Evolutionary conservation across 2,797 vertebrate genomes (phyloP).

Genomic region (Platyrinchus mystaceus): DNA sequence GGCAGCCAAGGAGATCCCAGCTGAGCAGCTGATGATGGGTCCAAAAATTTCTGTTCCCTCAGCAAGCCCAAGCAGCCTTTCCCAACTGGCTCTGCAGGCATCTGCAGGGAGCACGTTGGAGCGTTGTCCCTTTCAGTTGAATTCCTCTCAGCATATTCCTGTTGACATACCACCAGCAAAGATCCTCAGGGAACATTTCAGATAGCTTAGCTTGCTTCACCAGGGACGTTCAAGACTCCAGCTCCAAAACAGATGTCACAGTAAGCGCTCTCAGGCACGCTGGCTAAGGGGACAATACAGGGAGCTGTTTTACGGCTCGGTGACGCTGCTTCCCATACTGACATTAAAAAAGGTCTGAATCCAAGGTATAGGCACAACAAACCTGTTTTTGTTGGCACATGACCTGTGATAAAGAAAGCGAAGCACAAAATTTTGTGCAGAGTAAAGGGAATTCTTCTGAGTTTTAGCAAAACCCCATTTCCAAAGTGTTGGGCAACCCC

Average conservation of each 20-base stretch:
- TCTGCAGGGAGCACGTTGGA: not conserved
- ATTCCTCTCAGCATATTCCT: slow-evolving; percentile 32
- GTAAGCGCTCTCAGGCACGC: not conserved
- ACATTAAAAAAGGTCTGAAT: slow-evolving; percentile 2
- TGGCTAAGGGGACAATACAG: slow-evolving; percentile 14
- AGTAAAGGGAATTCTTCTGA: not conserved
- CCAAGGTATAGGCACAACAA: not conserved
- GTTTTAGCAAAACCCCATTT: not conserved
- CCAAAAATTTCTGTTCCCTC: not conserved
- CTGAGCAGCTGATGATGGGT: not conserved
- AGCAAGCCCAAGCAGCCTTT: not conserved
- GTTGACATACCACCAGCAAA: slow-evolving; percentile 62
- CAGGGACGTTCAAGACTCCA: slow-evolving; percentile 10
- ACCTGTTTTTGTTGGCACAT: not conserved
- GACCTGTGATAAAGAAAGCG: not conserved
- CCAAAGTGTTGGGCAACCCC: not conserved
- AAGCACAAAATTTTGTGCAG: not conserved
- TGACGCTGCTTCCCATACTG: not conserved
- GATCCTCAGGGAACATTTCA: slow-evolving; percentile 43
- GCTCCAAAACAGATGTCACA: slow-evolving; percentile 48
- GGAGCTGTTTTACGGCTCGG: slow-evolving; percentile 2
- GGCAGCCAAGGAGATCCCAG: not conserved
- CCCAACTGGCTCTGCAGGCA: slow-evolving; percentile 2
- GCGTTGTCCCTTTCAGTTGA: not conserved
- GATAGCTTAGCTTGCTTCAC: slow-evolving; percentile 49